A percentile compares a stretch with the other conserved stretches of the same genome.
phyloP scores from a whole-genome alignment of 2,888 invertebrate species.

The Dermolepida albohirtum region DNA sequence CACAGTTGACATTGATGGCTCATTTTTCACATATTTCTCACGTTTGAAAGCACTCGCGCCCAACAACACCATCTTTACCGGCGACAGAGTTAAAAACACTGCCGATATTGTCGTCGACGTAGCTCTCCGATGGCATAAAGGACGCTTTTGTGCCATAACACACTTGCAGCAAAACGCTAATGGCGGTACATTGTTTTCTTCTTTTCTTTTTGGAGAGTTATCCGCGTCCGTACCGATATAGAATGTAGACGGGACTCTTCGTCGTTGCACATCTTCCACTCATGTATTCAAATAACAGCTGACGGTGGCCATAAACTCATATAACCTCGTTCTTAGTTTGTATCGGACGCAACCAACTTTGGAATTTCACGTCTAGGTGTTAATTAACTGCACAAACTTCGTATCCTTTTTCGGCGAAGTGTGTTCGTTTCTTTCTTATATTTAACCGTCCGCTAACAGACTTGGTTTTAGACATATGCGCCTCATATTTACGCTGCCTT shows the following conservation, averaged over 20 bases:
- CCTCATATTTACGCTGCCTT: constrained; percentile 22
- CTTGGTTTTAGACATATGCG: constrained; percentile 31
- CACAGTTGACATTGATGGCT: constrained; percentile 43
- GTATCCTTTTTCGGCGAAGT: constrained; percentile 53
- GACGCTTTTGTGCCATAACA: constrained; percentile 44
- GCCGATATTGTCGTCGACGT: constrained; percentile 33
- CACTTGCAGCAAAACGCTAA: constrained; percentile 46
- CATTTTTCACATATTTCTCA: constrained; percentile 42
- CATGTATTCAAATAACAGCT: constrained; percentile 55
- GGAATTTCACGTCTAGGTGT: constrained; percentile 65
- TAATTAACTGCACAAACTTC: constrained; percentile 62
- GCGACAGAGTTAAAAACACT: constrained; percentile 32
- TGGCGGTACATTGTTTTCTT: constrained; percentile 28
- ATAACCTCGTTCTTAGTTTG: constrained; percentile 53
- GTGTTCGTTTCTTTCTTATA: constrained; percentile 42
- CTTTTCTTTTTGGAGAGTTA: constrained; percentile 57
- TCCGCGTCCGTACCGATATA: constrained; percentile 54
- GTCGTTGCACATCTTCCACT: constrained; percentile 43
- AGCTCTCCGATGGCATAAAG: constrained; percentile 40
- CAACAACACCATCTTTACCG: constrained; percentile 29
- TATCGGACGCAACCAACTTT: constrained; percentile 44
- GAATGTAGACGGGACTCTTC: constrained; percentile 46
- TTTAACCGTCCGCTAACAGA: constrained; percentile 37
- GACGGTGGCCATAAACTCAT: constrained; percentile 54
- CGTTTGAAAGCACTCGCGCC: constrained; percentile 34